phyloP scores from a whole-genome alignment of 2,888 invertebrate species.

The Leptarthrus brevirostris region DNA sequence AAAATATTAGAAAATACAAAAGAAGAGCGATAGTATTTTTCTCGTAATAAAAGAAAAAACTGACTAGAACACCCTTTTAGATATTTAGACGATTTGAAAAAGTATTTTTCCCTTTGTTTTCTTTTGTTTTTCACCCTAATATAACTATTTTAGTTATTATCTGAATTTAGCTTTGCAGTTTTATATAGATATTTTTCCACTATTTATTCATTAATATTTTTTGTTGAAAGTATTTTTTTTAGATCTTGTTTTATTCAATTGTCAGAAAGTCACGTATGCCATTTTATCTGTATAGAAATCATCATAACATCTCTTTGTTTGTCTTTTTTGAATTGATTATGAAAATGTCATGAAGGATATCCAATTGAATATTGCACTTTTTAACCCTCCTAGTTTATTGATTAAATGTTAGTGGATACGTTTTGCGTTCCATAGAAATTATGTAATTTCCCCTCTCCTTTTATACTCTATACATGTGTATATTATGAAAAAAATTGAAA shows the following conservation, averaged over 20 bases:
- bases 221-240: too few species aligned
- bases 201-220: too few species aligned
- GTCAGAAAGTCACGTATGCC: background rate
- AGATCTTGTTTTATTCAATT: too few species aligned
- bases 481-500: background rate
- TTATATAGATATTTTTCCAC: background rate
- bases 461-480: background rate
- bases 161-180: background rate
- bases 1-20: too few species aligned
- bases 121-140: too few species aligned
- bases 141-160: background rate
- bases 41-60: background rate
- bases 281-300: background rate
- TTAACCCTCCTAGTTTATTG: background rate
- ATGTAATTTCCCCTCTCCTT: background rate
- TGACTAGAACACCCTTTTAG: background rate
- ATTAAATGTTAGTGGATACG: slow-evolving; percentile 63
- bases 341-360: background rate
- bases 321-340: too few species aligned
- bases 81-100: background rate
- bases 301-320: background rate
- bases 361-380: background rate
- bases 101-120: too few species aligned
- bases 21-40: background rate
- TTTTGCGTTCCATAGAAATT: slow-evolving; percentile 31